phyloP scores from a whole-genome alignment of 2,797 vertebrate genomes.

The Pseudopleuronectes americanus region DNA sequence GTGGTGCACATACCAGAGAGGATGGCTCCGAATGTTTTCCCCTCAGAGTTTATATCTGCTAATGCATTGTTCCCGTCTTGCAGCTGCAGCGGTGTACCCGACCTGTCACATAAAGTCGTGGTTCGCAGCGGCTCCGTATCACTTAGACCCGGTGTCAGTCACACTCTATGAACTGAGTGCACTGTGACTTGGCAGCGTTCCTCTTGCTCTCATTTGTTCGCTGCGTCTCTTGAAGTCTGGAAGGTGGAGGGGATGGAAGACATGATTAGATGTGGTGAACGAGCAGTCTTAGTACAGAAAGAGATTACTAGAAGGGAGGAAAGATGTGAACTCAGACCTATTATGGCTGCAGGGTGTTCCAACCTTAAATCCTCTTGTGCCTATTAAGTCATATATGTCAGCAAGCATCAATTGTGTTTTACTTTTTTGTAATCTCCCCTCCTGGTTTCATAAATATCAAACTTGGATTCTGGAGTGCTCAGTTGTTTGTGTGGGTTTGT shows the following conservation, averaged over 20 bases:
- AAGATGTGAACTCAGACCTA: slow-evolving; percentile 30
- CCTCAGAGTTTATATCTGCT: slow-evolving; percentile 37
- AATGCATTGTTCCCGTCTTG: slow-evolving; percentile 34
- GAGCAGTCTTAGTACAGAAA: slow-evolving; percentile 35
- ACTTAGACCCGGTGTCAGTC: slow-evolving; percentile 55
- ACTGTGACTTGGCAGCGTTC: slow-evolving; percentile 48
- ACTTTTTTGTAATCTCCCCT: slow-evolving; percentile 49
- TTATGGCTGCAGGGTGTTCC: slow-evolving; percentile 51
- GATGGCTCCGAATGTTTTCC: slow-evolving; percentile 16
- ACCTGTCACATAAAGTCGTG: slow-evolving; percentile 50
- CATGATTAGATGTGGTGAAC: slow-evolving; percentile 38
- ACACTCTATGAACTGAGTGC: slow-evolving; percentile 39
- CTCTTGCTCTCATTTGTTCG: slow-evolving; percentile 31
- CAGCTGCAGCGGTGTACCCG: slow-evolving; percentile 13
- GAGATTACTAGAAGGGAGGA: slow-evolving; percentile 41
- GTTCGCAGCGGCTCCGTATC: slow-evolving; percentile 39
- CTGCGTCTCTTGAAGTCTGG: slow-evolving; percentile 27
- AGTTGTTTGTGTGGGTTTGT: slow-evolving; percentile 12
- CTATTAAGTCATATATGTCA: slow-evolving; percentile 67
- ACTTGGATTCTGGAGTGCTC: slow-evolving; percentile 1
- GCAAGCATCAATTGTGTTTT: slow-evolving; percentile 27
- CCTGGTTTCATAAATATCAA: slow-evolving; percentile 6
- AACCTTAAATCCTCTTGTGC: slow-evolving; percentile 41
- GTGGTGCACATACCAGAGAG: slow-evolving; percentile 15
- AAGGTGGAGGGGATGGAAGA: slow-evolving; percentile 41